phyloP scores from a whole-genome alignment of 2,113 vertebrate species.

The Ellobius talpinus region DNA sequence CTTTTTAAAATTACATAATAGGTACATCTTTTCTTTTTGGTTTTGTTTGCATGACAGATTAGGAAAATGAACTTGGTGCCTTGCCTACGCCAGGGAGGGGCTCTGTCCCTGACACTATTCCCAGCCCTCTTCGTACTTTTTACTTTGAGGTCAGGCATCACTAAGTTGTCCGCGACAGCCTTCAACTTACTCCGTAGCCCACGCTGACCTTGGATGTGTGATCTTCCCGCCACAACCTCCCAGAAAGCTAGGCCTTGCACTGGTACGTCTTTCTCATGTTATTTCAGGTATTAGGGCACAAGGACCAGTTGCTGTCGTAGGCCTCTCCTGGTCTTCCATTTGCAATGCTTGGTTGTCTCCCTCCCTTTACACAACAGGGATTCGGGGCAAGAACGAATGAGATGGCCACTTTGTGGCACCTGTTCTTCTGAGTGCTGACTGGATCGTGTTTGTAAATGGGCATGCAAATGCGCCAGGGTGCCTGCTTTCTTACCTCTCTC shows the following conservation, averaged over 20 bases:
- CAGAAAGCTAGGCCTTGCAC: not conserved
- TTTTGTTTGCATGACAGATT: not conserved
- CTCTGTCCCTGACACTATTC: not conserved
- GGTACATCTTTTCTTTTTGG: not conserved
- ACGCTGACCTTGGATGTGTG: not conserved
- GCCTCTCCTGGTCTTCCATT: not conserved
- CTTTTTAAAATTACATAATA: not conserved
- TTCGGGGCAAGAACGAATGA: not conserved
- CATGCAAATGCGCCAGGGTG: not conserved
- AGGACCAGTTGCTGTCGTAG: not conserved
- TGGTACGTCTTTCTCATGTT: not conserved
- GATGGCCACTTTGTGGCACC: not conserved
- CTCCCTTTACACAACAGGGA: no score
- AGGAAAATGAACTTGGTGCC: not conserved
- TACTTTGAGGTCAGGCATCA: not conserved
- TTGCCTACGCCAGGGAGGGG: not conserved
- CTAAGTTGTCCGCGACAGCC: not conserved
- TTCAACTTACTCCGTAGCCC: not conserved
- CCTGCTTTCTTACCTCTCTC: not conserved
- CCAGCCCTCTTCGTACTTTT: not conserved
- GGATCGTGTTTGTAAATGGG: not conserved
- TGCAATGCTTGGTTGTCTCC: rapidly evolving
- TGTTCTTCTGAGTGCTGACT: not conserved
- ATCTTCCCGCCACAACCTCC: not conserved
- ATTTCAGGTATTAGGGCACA: not conserved